Percentiles rank a stretch among this genome's conserved stretches.
Conservation (phyloP, 2,888 invertebrate species). For the Dendrolimus houi region DNA sequence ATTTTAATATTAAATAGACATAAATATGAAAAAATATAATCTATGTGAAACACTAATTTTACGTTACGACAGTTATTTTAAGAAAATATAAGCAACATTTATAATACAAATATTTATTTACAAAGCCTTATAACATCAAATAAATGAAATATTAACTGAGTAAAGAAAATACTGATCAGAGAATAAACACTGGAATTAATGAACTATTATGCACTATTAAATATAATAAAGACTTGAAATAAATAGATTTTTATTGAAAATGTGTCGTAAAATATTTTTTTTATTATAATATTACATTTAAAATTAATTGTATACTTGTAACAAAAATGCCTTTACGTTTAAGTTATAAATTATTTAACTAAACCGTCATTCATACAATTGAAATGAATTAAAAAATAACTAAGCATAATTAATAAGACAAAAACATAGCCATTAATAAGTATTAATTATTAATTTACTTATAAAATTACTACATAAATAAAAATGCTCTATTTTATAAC, state of each 20-base stretch:
- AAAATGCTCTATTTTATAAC: no score
- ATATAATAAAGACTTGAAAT: slow-evolving; percentile 1
- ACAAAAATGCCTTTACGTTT: no score
- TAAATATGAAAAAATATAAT: slow-evolving; percentile 62
- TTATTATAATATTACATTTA: no score
- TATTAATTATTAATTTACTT: no score
- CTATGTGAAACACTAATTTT: slow-evolving; percentile 40
- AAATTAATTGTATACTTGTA: no score
- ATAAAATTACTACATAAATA: no score
- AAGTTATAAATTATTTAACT: no score
- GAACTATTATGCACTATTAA: slow-evolving; percentile 7
- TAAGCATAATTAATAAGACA: no score
- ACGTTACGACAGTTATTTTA: slow-evolving; percentile 34
- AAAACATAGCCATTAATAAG: no score
- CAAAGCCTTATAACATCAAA: slow-evolving; percentile 32
- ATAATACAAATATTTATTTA: slow-evolving; percentile 43
- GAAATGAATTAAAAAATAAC: no score
- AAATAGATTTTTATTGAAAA: slow-evolving; percentile 8
- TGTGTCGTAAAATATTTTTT: background rate
- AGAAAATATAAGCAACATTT: slow-evolving; percentile 61
- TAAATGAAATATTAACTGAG: slow-evolving; percentile 18
- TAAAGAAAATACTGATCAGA: slow-evolving; percentile 54
- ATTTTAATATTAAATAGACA: slow-evolving; percentile 10
- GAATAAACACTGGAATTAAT: slow-evolving; percentile 37
- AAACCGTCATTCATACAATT: no score